Evolutionary conservation across 2,888 invertebrate genomes (phyloP).

Genomic region (Encarsia formosa): DNA sequence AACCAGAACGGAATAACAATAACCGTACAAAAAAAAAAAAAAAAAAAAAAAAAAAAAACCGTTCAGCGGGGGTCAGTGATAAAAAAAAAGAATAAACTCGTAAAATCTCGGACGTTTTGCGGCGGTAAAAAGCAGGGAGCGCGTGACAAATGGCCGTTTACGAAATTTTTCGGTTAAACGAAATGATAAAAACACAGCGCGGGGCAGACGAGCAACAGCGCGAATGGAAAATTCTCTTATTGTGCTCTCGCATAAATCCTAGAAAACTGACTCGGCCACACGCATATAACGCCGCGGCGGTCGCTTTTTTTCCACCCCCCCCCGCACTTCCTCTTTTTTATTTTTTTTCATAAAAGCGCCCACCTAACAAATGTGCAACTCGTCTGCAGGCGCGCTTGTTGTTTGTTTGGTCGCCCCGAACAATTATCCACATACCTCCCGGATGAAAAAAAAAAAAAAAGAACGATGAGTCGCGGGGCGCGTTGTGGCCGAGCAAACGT

Average conservation of each 20-base stretch:
- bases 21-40: too few species aligned
- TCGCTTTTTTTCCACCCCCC: background rate
- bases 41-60: too few species aligned
- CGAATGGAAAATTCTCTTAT: slow-evolving; percentile 22
- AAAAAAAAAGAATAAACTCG: too few species aligned
- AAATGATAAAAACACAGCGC: slow-evolving; percentile 24
- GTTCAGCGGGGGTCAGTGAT: too few species aligned
- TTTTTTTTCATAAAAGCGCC: slow-evolving; percentile 30
- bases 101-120: slow-evolving; percentile 14
- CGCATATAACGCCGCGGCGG: background rate
- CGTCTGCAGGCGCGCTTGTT: slow-evolving; percentile 38
- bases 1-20: too few species aligned
- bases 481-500: slow-evolving; percentile 11
- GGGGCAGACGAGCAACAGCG: slow-evolving; percentile 18
- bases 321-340: slow-evolving; percentile 16
- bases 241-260: slow-evolving; percentile 21
- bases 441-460: slow-evolving; percentile 16
- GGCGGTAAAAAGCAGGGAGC: background rate
- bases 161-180: slow-evolving; percentile 17
- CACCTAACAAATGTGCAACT: slow-evolving; percentile 38
- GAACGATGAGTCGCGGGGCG: slow-evolving; percentile 35
- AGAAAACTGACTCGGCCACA: slow-evolving; percentile 25
- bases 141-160: slow-evolving; percentile 24
- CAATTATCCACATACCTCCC: slow-evolving; percentile 35
- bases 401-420: slow-evolving; percentile 30